These are phyloP conservation scores for Ypsolopha scabrella DNA, from an alignment of 2,888 invertebrate species.

Conservation along the genomic window DNA sequence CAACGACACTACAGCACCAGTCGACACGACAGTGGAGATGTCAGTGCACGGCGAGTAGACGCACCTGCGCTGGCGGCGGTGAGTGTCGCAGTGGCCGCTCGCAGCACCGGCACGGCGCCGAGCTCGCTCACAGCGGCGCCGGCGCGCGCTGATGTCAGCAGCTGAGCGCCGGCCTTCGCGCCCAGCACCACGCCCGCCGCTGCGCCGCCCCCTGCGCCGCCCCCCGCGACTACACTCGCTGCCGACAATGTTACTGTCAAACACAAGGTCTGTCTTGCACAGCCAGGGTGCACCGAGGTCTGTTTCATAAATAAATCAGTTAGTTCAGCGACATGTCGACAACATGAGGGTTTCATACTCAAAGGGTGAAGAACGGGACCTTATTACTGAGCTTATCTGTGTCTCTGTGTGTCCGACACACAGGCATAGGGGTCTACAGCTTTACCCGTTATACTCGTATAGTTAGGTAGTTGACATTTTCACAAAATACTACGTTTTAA, in stretches of 20 bases:
- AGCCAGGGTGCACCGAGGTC: too few species aligned
- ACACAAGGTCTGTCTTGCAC: too few species aligned
- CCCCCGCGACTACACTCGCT: slow-evolving; percentile 12
- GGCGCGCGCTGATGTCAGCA: slow-evolving; percentile 36
- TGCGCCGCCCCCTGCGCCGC: slow-evolving; percentile 26
- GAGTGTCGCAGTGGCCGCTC: slow-evolving; percentile 33
- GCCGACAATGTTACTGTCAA: slow-evolving; percentile 26
- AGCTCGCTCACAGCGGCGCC: slow-evolving; percentile 35
- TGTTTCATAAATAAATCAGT: too few species aligned
- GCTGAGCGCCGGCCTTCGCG: slow-evolving; percentile 48
- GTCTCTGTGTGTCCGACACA: too few species aligned
- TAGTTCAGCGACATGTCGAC: too few species aligned
- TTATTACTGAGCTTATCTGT: too few species aligned
- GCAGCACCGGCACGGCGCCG: slow-evolving; percentile 36
- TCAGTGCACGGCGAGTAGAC: slow-evolving; percentile 14
- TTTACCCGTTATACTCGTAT: too few species aligned
- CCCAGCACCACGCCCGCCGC: slow-evolving; percentile 47
- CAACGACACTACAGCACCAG: background rate
- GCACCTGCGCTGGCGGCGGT: slow-evolving; percentile 34
- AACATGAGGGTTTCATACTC: too few species aligned
- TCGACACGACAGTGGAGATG: background rate
- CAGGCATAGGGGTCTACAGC: too few species aligned
- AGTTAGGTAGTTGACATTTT: too few species aligned
- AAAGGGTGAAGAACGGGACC: too few species aligned
- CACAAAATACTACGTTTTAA: too few species aligned